Evolutionary conservation across 2,888 invertebrate species (phyloP).

Genomic region (Eretmocerus hayati): DNA sequence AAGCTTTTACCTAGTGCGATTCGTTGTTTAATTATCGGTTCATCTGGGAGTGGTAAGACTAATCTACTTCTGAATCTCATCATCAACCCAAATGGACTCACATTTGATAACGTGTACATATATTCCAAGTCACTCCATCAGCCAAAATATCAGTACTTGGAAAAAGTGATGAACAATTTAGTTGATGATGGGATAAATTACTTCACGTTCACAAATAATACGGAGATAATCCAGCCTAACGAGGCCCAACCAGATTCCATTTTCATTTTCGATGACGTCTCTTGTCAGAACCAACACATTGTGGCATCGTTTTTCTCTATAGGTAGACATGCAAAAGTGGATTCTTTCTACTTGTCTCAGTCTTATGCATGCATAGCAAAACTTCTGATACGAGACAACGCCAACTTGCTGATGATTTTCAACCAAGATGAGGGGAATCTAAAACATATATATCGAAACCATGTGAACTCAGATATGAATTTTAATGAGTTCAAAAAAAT

Average conservation of each 20-base stretch:
- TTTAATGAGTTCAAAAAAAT: slow-evolving; percentile 20
- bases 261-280: slow-evolving; percentile 1
- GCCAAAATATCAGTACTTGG: background rate
- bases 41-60: slow-evolving; percentile 1
- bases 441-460: slow-evolving; percentile 27
- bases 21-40: background rate
- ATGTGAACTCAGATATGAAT: slow-evolving; percentile 17
- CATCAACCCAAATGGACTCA: background rate
- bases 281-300: slow-evolving; percentile 5
- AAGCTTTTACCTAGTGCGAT: background rate
- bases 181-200: too few species aligned
- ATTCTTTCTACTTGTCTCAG: slow-evolving; percentile 35
- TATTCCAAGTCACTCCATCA: background rate
- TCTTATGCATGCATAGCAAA: slow-evolving; percentile 26
- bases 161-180: too few species aligned
- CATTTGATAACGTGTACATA: slow-evolving; percentile 1
- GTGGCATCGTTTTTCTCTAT: background rate
- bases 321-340: slow-evolving; percentile 28
- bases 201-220: background rate
- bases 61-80: background rate
- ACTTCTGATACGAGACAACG: slow-evolving; percentile 24
- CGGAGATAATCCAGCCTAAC: background rate
- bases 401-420: slow-evolving; percentile 25
- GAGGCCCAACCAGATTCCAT: background rate
- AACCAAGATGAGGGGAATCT: slow-evolving; percentile 34